Base-by-base conservation (phyloP, 2,113 vertebrate genomes). In the Trinectes maculatus region DNA sequence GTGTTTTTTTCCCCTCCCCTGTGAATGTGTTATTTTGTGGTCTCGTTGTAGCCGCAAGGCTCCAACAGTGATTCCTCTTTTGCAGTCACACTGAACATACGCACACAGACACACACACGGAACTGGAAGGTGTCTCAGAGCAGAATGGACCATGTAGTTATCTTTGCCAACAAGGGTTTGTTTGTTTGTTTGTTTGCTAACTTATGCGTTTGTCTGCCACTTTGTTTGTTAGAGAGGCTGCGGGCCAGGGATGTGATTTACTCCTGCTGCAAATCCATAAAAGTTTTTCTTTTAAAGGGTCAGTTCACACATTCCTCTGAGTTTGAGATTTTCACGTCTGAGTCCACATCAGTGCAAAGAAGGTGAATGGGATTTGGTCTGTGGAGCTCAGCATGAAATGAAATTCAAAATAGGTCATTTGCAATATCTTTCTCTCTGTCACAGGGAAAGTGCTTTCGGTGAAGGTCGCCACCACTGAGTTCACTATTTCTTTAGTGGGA, bases 1-100 rank as follows among this genome's bases (percentile, higher is more conserved):
- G 2, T 34, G n/a, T 26, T 47, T 4, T 28, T 22, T 39, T n/a
- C 5, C 37, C 3, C 42, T 28, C 21, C 7, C 4, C 24, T 37
- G 56, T 63, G 34, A 68, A 67, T 40, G 66, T 79, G 66, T 71
- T 55, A 25, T 28, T 61, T 52, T 68, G 80, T 36, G 80, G 74
- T 67, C 24, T 25, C 15, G 61, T 24, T 29, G 63, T 37, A 60
- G 69, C 69, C 79, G 33, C 79, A 24, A 48, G 25, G 36, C 62
- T 26, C 16, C 53, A 16, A 5, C 67, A 11, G 34, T 34, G 58
- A 8, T 15, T 29, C 47, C 25, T 44, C n/a, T 51, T 59, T 8
- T 29, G 33, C 16, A 8, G 53, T 28, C 6, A 19, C 6, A 1
- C 21, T 2, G 19, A 67, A 56, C 44, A 1, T 10, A 8, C 13